These are phyloP conservation scores for Drosophila picticornis DNA, from an alignment of 2,888 invertebrate genomes.

Conservation along the genomic window DNA sequence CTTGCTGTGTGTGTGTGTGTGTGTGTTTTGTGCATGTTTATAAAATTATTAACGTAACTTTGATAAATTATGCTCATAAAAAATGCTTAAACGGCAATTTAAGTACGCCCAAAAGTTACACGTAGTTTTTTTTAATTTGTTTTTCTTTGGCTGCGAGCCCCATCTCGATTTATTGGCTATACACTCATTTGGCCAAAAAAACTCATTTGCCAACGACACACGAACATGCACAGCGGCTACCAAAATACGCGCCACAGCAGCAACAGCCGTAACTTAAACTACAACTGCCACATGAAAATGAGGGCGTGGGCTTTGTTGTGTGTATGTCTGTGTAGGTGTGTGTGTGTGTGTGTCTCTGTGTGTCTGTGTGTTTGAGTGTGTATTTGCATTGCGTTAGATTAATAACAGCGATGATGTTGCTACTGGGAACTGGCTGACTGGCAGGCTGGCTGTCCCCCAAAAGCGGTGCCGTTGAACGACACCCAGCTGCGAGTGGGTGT, in stretches of 20 bases:
- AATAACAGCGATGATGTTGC: slow-evolving; percentile 68
- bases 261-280: slow-evolving; percentile 37
- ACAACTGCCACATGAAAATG: slow-evolving; percentile 36
- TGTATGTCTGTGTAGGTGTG: slow-evolving; percentile 1
- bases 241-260: slow-evolving; percentile 68
- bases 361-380: slow-evolving; percentile 6
- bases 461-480: slow-evolving; percentile 65
- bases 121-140: slow-evolving; percentile 31
- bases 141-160: neutral
- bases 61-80: slow-evolving; percentile 79
- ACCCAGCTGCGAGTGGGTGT: slow-evolving; percentile 69
- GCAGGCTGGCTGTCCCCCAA: slow-evolving; percentile 39
- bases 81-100: slow-evolving; percentile 77
- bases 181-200: slow-evolving; percentile 67
- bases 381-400: slow-evolving; percentile 68
- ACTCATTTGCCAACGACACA: slow-evolving; percentile 59
- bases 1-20: slow-evolving; percentile 18
- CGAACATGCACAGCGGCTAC: slow-evolving; percentile 68
- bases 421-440: slow-evolving; percentile 54
- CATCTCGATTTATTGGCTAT: slow-evolving; percentile 67
- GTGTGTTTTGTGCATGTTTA: slow-evolving; percentile 41
- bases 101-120: slow-evolving; percentile 75
- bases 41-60: slow-evolving; percentile 77
- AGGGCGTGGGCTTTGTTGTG: slow-evolving; percentile 42
- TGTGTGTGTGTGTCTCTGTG: neutral